A percentile compares a stretch with the other conserved stretches of the same genome.
Conservation (phyloP, 2,113 vertebrate species). For the Rallus limicola region DNA sequence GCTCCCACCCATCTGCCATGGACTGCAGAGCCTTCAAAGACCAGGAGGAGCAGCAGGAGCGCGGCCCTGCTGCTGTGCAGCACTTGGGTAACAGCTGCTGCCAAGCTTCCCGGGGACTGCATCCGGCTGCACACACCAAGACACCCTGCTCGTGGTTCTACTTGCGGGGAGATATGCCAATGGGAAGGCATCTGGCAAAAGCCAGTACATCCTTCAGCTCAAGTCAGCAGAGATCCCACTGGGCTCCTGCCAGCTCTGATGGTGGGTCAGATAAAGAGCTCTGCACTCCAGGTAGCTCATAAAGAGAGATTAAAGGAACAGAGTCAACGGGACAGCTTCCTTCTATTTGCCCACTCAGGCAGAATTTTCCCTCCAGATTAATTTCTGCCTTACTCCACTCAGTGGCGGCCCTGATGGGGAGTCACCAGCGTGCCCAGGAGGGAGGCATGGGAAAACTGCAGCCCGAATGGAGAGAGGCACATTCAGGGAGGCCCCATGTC, state of each 20-base stretch:
- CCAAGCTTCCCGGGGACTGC: neutral
- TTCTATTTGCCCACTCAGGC: neutral
- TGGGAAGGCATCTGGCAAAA: slow-evolving; percentile 28
- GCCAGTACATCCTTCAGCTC: neutral
- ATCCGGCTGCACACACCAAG: neutral
- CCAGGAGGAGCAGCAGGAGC: neutral
- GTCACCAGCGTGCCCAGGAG: neutral
- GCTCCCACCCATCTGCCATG: neutral
- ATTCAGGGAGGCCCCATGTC: rapidly evolving
- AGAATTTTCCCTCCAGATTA: neutral
- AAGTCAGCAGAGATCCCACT: slow-evolving; percentile 1
- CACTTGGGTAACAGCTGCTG: neutral
- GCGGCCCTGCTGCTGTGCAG: rapidly evolving
- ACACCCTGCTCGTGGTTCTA: neutral
- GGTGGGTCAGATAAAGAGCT: slow-evolving; percentile 21
- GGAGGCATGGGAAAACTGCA: neutral
- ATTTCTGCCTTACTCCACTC: neutral
- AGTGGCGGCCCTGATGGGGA: neutral
- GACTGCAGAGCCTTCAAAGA: neutral
- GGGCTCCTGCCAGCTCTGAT: neutral
- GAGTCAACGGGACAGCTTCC: neutral
- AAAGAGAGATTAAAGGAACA: slow-evolving; percentile 24
- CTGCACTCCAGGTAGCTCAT: slow-evolving; percentile 29
- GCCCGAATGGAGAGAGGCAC: neutral
- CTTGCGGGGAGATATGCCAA: neutral